These are phyloP conservation scores for Rhinopomastus cyanomelas DNA, from an alignment of 2,113 vertebrate genomes.

Conservation along the genomic window DNA sequence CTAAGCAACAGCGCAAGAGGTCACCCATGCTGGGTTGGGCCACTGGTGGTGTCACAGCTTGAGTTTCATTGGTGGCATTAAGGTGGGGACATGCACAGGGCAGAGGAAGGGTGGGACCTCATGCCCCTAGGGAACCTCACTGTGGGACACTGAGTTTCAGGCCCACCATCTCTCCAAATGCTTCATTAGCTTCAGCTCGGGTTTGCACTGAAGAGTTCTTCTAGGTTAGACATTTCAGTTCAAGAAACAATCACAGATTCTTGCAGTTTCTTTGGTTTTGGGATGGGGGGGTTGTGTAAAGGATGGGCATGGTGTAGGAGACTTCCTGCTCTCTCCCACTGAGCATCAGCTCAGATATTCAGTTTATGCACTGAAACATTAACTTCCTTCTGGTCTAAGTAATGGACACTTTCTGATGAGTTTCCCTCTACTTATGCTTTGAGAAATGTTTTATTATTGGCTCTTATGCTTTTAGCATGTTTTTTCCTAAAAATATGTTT, in stretches of 20 bases:
- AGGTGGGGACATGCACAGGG: background rate
- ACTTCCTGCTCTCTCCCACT: background rate
- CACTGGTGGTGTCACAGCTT: background rate
- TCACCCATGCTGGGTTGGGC: accelerated
- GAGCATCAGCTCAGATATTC: background rate
- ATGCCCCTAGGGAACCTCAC: accelerated
- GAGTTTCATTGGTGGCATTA: accelerated
- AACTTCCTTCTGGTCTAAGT: background rate
- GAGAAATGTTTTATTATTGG: constrained; percentile 38
- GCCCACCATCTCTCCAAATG: background rate
- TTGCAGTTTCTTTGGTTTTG: background rate
- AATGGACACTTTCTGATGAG: background rate
- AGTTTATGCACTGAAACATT: background rate
- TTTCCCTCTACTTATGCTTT: background rate
- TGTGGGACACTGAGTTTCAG: background rate
- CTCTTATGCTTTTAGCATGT: constrained; percentile 47
- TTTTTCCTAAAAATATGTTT: constrained; percentile 49
- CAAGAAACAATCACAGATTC: accelerated
- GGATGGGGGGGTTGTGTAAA: background rate
- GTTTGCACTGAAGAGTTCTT: background rate
- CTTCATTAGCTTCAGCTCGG: background rate
- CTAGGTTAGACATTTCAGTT: background rate
- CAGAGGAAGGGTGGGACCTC: background rate
- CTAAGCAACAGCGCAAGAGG: background rate
- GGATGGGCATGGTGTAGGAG: background rate